Conservation (phyloP, 2,888 invertebrate genomes). For the Tenthredo amoena region DNA sequence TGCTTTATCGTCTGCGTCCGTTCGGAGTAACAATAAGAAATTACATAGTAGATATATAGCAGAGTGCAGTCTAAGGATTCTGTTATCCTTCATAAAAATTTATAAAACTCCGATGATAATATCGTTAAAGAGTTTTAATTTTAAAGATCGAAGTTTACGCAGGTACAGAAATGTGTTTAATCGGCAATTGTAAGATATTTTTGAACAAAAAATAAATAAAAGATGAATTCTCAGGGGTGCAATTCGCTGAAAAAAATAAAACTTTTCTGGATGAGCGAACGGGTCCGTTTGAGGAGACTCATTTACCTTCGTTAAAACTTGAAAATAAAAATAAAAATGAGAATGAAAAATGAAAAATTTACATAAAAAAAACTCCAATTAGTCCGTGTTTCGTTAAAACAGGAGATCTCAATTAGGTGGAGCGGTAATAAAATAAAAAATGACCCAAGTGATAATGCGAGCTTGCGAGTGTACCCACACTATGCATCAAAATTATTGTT, state of each 20-base stretch:
- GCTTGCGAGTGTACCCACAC: neutral
- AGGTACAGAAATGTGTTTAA: neutral
- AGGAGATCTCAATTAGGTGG: constrained; percentile 23
- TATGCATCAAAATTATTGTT: neutral
- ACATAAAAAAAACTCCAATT: constrained; percentile 27
- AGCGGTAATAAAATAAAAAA: neutral
- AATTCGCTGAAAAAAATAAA: neutral
- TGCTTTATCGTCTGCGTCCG: neutral
- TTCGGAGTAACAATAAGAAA: neutral
- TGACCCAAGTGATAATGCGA: neutral
- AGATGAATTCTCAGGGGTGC: neutral
- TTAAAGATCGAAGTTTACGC: neutral
- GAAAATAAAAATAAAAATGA: neutral
- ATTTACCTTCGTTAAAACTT: constrained; percentile 34
- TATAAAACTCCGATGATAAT: neutral
- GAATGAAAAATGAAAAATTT: neutral
- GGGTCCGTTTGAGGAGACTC: neutral
- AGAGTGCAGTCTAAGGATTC: neutral
- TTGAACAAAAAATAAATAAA: neutral
- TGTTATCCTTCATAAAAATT: too few relatives aligned
- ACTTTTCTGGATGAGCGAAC: neutral
- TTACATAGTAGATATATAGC: neutral
- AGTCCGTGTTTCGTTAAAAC: constrained; percentile 25
- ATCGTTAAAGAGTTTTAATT: neutral
- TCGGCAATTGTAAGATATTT: neutral